Evolutionary conservation across 2,888 invertebrate species (phyloP).

Genomic region (Linyphia triangularis): DNA sequence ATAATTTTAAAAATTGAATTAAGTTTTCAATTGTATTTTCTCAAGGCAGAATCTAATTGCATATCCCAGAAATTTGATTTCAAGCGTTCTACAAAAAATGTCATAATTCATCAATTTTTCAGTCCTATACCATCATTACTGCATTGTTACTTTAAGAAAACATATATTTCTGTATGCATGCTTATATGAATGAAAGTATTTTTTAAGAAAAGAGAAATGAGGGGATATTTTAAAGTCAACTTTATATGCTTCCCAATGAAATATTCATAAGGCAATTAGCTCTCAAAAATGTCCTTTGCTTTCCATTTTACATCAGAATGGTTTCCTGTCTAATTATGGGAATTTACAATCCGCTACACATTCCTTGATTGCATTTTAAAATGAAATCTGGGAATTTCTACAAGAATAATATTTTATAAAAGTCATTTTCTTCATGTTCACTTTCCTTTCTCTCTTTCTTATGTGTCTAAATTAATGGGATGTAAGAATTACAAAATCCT

Average conservation of each 20-base stretch:
- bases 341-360: conserved; percentile 25
- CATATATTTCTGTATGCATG: neutral
- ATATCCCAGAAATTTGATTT: no score
- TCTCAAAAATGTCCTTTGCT: neutral
- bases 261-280: conserved; percentile 49
- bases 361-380: conserved; percentile 36
- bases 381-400: neutral
- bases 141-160: neutral
- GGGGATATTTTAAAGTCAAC: neutral
- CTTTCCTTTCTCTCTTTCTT: neutral
- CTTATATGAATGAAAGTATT: neutral
- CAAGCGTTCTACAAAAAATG: no score
- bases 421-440: neutral
- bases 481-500: neutral
- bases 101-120: neutral
- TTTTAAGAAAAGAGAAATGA: neutral
- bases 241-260: neutral
- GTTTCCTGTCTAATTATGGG: neutral
- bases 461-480: neutral
- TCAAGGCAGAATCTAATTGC: no score
- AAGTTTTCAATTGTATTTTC: no score
- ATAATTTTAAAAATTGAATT: no score
- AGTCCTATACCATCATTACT: neutral
- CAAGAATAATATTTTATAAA: conserved; percentile 2
- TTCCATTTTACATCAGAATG: neutral